Percentiles rank a stretch among this genome's conserved stretches.
Evolutionary conservation across 2,888 invertebrate genomes (phyloP).

Genomic region (Drosophila dives): DNA sequence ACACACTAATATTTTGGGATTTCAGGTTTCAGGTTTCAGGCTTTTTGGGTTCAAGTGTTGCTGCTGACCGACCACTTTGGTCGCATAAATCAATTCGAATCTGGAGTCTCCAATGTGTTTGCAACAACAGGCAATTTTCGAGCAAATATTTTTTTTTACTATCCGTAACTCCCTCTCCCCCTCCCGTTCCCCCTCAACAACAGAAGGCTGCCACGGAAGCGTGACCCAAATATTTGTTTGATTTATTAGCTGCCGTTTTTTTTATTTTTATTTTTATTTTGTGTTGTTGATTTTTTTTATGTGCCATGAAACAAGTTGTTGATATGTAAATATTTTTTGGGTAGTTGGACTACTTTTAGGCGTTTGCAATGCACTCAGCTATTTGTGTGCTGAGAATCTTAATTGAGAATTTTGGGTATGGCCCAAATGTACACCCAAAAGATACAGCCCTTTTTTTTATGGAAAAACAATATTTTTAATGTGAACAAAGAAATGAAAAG

Average conservation of each 20-base stretch:
- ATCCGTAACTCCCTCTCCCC: constrained; percentile 21
- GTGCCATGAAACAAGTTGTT: constrained; percentile 57
- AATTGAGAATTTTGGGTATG: background rate
- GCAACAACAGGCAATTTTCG: constrained; percentile 76
- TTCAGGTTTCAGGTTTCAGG: background rate
- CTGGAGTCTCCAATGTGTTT: constrained; percentile 25
- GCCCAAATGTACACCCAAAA: background rate
- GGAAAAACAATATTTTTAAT: background rate
- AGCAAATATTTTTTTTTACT: constrained; percentile 74
- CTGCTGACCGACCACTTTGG: constrained; percentile 70
- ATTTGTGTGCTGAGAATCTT: constrained; percentile 5
- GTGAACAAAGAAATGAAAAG: background rate
- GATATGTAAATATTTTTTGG: constrained; percentile 41
- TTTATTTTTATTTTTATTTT: constrained; percentile 46
- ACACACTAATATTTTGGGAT: background rate
- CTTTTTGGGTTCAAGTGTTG: constrained; percentile 54
- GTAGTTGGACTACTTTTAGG: constrained; percentile 27
- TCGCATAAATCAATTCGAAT: constrained; percentile 67
- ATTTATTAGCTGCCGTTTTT: constrained; percentile 65
- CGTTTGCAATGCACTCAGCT: constrained; percentile 26
- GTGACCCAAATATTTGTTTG: constrained; percentile 80
- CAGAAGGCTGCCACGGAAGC: constrained; percentile 62
- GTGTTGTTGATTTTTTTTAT: constrained; percentile 37
- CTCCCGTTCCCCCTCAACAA: background rate
- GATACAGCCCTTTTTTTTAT: background rate